Conservation (phyloP, 2,888 invertebrate species). For the Diaprepes abbreviatus region DNA sequence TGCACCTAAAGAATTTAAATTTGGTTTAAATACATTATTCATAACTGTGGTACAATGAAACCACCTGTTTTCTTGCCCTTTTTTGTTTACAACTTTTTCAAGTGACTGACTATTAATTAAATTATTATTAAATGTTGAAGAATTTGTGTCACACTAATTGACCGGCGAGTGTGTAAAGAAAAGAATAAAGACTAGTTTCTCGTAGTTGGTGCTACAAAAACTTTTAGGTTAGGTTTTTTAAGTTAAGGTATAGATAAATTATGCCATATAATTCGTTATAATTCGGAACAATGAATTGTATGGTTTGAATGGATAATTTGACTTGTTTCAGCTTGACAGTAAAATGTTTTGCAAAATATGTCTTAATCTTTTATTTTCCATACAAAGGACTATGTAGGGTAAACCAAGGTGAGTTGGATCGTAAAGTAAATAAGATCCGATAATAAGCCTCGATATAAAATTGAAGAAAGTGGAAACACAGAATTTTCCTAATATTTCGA, state of each 20-base stretch:
- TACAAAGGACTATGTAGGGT: no score
- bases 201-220: constrained; percentile 20
- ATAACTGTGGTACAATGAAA: constrained; percentile 45
- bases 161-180: constrained; percentile 26
- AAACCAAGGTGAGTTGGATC: no score
- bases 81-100: constrained; percentile 33
- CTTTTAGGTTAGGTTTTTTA: constrained; percentile 4
- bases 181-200: constrained; percentile 35
- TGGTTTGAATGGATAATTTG: no score
- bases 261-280: no score
- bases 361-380: no score
- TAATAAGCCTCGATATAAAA: no score
- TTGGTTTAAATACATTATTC: constrained; percentile 51
- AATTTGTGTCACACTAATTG: constrained; percentile 47
- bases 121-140: constrained; percentile 43
- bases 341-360: no score
- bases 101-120: constrained; percentile 41
- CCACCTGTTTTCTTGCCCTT: constrained; percentile 48
- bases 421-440: no score
- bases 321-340: no score
- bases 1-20: constrained; percentile 50
- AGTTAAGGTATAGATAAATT: background rate
- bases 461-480: no score
- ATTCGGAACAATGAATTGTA: no score
- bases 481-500: no score